Base-by-base conservation (phyloP, 2,888 invertebrate species). In the Agriopis leucophaearia region DNA sequence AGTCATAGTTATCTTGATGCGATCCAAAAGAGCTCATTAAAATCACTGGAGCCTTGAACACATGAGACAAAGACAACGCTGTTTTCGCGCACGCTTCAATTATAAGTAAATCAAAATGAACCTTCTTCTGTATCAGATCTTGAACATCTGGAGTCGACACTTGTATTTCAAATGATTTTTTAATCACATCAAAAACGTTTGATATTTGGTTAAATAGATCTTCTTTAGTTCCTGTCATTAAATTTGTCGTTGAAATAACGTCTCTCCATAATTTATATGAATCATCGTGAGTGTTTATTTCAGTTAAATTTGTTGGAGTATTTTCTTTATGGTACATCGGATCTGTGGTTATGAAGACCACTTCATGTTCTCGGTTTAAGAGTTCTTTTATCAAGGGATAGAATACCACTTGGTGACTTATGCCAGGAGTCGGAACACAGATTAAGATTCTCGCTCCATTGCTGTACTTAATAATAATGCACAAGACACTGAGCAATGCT, bases 81-180 rank as follows among this genome's bases (percentile, higher is more conserved):
- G 83, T 35, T 0, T 88, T 85, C 5, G 78, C 76, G 0, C 87
- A 68, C 45, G 80, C 74, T 72, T 94, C 94, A 1, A 83, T 71
- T n/a, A 94, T 72, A 1, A 92, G 76, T 10, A 91, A 70, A 78
- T 94, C 94, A 66, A 90, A 94, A 12, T 81, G 74, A 56, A 27
- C 42, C 35, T 63, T 63, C 2, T 38, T 63, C 9, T 51, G 48
- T 36, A 66, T 45, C 18, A 66, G 12, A n/a, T 61, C 55, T 66
- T 66, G 66, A 51, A 61, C 40, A 27, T 66, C 56, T 50, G 66
- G 36, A 42, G 38, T 48, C 13, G 10, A 7, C 38, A 50, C 16
- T 56, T 66, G 66, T 5, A 38, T 9, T 56, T 61, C 56, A 45
- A 66, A 66, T 38, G 60, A 61, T 5, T 36, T 42, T 10, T n/a